These are phyloP conservation scores for Druceiella hillmani DNA, from an alignment of 2,888 invertebrate species.

Conservation along the genomic window DNA sequence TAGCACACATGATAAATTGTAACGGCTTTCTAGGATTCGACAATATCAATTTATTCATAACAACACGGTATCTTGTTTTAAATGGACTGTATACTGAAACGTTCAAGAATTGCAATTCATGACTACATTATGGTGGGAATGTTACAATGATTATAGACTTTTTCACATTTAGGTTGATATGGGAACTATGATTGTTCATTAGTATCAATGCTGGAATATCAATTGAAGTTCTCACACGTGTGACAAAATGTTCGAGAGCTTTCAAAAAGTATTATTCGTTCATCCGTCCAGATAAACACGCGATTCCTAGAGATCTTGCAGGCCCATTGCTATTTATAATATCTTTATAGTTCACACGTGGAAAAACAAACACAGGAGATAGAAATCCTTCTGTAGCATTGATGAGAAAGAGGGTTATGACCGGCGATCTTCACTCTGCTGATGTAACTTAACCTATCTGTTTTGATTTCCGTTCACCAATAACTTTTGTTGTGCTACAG, in stretches of 20 bases:
- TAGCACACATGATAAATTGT: conserved; percentile 20
- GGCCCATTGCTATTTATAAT: conserved; percentile 19
- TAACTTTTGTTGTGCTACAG: conserved; percentile 15
- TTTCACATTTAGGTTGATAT: conserved; percentile 19
- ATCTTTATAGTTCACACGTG: conserved; percentile 13
- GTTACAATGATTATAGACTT: conserved; percentile 18
- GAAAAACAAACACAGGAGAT: conserved; percentile 12
- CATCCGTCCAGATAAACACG: conserved; percentile 21
- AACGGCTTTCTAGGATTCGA: conserved; percentile 21
- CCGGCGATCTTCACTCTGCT: too few relatives aligned
- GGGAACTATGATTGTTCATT: conserved; percentile 21
- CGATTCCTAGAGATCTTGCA: conserved; percentile 18
- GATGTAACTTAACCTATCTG: conserved; percentile 12
- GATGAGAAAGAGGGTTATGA: too few relatives aligned
- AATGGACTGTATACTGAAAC: conserved; percentile 17
- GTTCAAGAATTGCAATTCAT: conserved; percentile 20
- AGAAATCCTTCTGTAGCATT: conserved; percentile 11
- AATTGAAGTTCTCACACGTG: conserved; percentile 20
- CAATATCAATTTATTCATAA: conserved; percentile 21
- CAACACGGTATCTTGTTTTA: conserved; percentile 16
- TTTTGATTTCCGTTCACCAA: conserved; percentile 10
- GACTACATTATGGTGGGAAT: conserved; percentile 22
- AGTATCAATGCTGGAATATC: conserved; percentile 21
- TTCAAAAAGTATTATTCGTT: conserved; percentile 20
- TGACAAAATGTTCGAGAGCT: conserved; percentile 21